These are phyloP conservation scores for Suncus etruscus DNA, from an alignment of 2,113 vertebrate species.

Conservation along the genomic window DNA sequence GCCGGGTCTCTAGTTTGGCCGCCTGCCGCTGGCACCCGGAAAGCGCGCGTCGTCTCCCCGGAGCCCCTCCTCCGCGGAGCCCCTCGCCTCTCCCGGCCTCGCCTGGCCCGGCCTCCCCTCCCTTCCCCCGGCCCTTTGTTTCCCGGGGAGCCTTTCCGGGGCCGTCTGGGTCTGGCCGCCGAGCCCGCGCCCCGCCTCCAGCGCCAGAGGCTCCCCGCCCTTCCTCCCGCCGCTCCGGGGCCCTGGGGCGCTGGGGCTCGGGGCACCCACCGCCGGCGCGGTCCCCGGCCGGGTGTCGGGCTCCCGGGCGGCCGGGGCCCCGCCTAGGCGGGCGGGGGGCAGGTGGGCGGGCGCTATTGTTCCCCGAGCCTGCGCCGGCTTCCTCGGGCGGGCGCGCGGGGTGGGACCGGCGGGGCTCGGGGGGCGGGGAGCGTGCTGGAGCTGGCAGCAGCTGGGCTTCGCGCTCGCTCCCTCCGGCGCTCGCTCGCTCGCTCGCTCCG, in stretches of 20 bases:
- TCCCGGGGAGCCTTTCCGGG: slow-evolving; percentile 78
- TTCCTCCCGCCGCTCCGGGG: slow-evolving; percentile 55
- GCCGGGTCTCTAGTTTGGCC: not conserved
- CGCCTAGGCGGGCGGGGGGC: slow-evolving; percentile 72
- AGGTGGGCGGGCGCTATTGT: slow-evolving; percentile 85
- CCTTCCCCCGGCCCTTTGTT: slow-evolving; percentile 77
- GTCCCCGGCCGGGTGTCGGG: not conserved
- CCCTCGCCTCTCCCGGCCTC: not conserved
- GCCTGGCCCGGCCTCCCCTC: not conserved
- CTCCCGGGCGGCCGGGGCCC: slow-evolving; percentile 42
- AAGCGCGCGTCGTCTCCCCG: not conserved
- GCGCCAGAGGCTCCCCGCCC: slow-evolving; percentile 64
- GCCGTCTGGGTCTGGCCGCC: slow-evolving; percentile 60
- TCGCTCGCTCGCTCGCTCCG: slow-evolving; percentile 52
- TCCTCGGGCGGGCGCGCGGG: slow-evolving; percentile 78
- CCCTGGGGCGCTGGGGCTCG: slow-evolving; percentile 18
- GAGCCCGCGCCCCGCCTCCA: slow-evolving; percentile 68
- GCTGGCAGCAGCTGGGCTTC: slow-evolving; percentile 72
- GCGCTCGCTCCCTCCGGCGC: slow-evolving; percentile 70
- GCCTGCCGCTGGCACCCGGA: not conserved
- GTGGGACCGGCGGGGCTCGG: slow-evolving; percentile 76
- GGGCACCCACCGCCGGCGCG: slow-evolving; percentile 53
- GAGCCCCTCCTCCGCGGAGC: not conserved
- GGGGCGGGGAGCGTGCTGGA: slow-evolving; percentile 67
- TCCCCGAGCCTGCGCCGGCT: slow-evolving; percentile 73